Percentiles rank a stretch among this genome's conserved stretches.
These are phyloP conservation scores for Diarsia rubi DNA, from an alignment of 2,888 invertebrate species.

Conservation along the genomic window DNA sequence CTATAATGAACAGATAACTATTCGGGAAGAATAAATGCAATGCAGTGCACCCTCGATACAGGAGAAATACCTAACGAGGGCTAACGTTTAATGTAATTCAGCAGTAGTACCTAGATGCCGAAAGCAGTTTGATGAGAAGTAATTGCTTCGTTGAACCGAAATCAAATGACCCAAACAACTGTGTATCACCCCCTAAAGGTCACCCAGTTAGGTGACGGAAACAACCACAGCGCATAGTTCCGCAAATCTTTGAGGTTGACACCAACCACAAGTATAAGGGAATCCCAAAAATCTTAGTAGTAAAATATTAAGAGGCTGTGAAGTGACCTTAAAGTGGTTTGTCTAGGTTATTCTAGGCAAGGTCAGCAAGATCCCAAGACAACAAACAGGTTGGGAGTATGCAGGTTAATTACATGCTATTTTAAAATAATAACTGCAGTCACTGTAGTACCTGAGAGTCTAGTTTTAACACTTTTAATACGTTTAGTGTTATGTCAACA, in stretches of 20 bases:
- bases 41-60: no score
- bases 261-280: not conserved
- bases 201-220: not conserved
- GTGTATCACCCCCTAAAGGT: not conserved
- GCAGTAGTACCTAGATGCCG: no score
- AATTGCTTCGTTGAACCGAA: not conserved
- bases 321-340: not conserved
- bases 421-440: slow-evolving; percentile 15
- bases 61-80: no score
- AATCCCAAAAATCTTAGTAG: not conserved
- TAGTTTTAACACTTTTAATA: not conserved
- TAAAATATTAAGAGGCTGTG: not conserved
- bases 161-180: not conserved
- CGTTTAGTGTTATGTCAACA: not conserved
- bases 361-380: not conserved
- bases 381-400: not conserved
- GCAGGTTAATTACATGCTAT: slow-evolving; percentile 2
- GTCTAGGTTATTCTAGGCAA: slow-evolving; percentile 15
- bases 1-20: not conserved
- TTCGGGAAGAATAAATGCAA: not conserved
- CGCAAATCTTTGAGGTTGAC: slow-evolving; percentile 12
- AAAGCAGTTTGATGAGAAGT: no score
- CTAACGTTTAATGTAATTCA: no score
- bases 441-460: not conserved
- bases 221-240: slow-evolving; percentile 22